These are phyloP conservation scores for Zaprionus tsacasi DNA, from an alignment of 1,140 invertebrate species.

Conservation along the genomic window DNA sequence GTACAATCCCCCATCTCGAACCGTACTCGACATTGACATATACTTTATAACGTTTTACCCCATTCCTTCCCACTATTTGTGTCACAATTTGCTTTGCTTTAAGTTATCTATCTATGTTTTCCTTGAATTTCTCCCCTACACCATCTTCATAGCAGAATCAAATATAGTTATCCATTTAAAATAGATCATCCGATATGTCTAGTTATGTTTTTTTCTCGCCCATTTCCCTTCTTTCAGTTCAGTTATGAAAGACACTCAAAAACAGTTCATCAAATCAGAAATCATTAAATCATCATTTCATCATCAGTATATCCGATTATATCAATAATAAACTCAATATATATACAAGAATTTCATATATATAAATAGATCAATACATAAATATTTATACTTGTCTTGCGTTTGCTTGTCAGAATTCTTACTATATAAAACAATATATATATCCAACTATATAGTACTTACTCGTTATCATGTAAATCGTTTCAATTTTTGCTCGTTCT, in stretches of 20 bases:
- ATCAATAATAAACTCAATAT: slow-evolving; percentile 22
- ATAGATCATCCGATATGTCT: slow-evolving; percentile 24
- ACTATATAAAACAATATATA: slow-evolving; percentile 13
- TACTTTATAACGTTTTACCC: slow-evolving; percentile 9
- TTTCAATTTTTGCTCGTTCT: slow-evolving; percentile 46
- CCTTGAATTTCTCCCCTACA: slow-evolving; percentile 37
- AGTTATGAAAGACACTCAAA: slow-evolving; percentile 29
- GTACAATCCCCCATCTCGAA: slow-evolving; percentile 33
- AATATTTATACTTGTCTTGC: slow-evolving; percentile 39
- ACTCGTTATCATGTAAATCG: slow-evolving; percentile 49
- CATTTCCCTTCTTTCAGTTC: slow-evolving; percentile 34
- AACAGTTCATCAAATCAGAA: slow-evolving; percentile 29
- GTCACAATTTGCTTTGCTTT: slow-evolving; percentile 34
- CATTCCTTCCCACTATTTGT: slow-evolving; percentile 20
- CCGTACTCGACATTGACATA: slow-evolving; percentile 54
- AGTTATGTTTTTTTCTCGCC: slow-evolving; percentile 26
- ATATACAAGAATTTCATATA: slow-evolving; percentile 7
- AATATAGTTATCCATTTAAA: background rate
- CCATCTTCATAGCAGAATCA: slow-evolving; percentile 42
- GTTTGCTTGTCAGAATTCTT: slow-evolving; percentile 66
- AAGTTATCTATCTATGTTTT: slow-evolving; percentile 26
- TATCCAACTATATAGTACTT: slow-evolving; percentile 25
- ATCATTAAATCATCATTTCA: slow-evolving; percentile 44
- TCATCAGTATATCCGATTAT: slow-evolving; percentile 33
- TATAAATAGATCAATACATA: slow-evolving; percentile 34